Evolutionary conservation across 2,797 vertebrate species (phyloP), one percentile per base, ranked within the genome.

Genomic region (Sebastes variabilis): DNA sequence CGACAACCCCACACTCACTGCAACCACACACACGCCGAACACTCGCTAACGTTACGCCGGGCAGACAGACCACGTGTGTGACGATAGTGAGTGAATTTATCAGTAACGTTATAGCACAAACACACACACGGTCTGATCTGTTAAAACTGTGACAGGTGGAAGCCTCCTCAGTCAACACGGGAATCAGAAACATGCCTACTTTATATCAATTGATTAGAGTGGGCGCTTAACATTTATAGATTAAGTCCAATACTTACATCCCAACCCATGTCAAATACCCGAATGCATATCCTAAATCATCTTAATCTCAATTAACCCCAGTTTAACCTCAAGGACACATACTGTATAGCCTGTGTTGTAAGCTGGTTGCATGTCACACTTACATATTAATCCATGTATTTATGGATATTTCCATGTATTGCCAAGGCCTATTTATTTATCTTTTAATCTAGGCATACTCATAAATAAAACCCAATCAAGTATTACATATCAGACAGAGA

Each of bases 291-390:
- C 27, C 56, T 61, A 36, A 56, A 71, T 34, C 76, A 69, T 29
- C n/a, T 54, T 72, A 77, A 81, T 88, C 79, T 60, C 79, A 64
- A 56, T 54, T 81, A 77, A 89, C 82, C 76, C 49, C 54, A 24
- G 54, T 82, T 77, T 88, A 77, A 87, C 80, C 75, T 66, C 66
- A 12, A 2, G 46, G 55, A 64, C 66, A 61, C 61, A 77, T 32
- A 61, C 42, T 13, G 14, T 20, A 66, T 55, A 6, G 36, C 5
- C 4, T 62, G 66, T 80, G 75, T 60, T 66, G 61, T 68, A 68
- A 61, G 0, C n/a, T 36, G 54, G 13, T 54, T 80, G 27, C 59
- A 60, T 86, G 76, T 77, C 66, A 85, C n/a, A 20, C 52, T 36
- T 30, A 5, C 5, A 67, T 12, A 74, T 69, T 65, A 75, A 71